A percentile compares a stretch with the other conserved stretches of the same genome.
Evolutionary conservation across 2,113 vertebrate species (phyloP).

Genomic region (Circaetus gallicus): DNA sequence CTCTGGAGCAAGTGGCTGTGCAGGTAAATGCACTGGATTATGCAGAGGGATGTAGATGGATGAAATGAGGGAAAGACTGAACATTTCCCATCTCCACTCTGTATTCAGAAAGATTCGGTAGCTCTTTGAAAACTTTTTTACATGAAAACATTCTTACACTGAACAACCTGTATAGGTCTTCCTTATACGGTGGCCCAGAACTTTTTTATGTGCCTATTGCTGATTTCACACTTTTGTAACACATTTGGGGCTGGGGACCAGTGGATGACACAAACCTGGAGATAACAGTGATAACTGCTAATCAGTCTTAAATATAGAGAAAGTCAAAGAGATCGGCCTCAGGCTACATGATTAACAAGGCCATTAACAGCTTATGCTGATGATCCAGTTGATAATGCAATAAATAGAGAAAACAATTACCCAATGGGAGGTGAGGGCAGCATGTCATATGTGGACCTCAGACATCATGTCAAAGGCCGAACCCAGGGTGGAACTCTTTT

Average conservation of each 20-base stretch:
- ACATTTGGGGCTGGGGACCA: background rate
- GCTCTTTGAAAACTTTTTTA: background rate
- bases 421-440: background rate
- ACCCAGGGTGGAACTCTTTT: background rate
- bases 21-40: background rate
- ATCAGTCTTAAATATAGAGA: background rate
- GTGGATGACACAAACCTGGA: background rate
- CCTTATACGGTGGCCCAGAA: background rate
- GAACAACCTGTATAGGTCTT: background rate
- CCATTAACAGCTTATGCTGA: background rate
- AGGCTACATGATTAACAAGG: background rate
- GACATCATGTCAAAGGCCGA: background rate
- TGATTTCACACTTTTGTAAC: background rate
- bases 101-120: background rate
- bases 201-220: background rate
- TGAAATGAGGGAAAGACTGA: background rate
- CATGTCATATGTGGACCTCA: background rate
- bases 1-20: background rate
- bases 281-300: background rate
- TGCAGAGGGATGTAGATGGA: background rate
- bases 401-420: background rate
- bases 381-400: background rate
- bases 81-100: background rate
- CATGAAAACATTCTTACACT: background rate
- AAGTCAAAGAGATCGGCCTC: background rate